Base-by-base conservation (phyloP, 2,888 invertebrate species). In the Xestoiulus laeticollis region DNA sequence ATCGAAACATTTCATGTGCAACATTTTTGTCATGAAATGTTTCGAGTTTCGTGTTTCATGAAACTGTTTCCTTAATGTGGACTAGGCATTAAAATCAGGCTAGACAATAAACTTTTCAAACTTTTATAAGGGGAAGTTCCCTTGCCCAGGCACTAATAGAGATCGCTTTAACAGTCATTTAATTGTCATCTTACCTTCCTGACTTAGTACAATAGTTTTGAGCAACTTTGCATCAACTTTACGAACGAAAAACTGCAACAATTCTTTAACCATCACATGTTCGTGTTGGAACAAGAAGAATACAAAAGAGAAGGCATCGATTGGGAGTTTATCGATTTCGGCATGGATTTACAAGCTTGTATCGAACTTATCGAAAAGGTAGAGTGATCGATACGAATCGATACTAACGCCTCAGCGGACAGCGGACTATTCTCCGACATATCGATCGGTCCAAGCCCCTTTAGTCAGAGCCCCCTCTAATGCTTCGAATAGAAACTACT, bases 171-270 rank as follows among this genome's bases (percentile, higher is more conserved):
- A 59, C 26, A 2, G 26, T 26, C 30, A 12, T 30, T 30, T 78
- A 78, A 78, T 30, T 78, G 14, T 30, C 30, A 78, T 14, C 30
- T 78, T 78, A 14, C 30, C 30, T 78, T 78, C 78, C 78, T 32
- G 43, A 10, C n/a, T 88, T 94, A 98, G 98, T 98, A 94, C 94
- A 99, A 99, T 94, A 98, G 98, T 93, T 99, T 99, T 94, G 99
- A 99, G 94, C 99, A 99, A 95, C 95, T 99, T 93, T 99, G 99
- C 95, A 98, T 98, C 95, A 98, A 98, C 95, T 98, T 98, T 94
- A 98, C 98, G 93, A 98, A 98, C 93, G 98, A 98, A 94, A 97
- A 97, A 93, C 95, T 98, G 92, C 98, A 98, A 94, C 98, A 98
- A 93, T 98, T 98, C 95, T 98, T 98, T 96, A 98, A 98, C 94